Evolutionary conservation across 2,113 vertebrate genomes (phyloP).

Genomic region (Phylloscopus whistleri): DNA sequence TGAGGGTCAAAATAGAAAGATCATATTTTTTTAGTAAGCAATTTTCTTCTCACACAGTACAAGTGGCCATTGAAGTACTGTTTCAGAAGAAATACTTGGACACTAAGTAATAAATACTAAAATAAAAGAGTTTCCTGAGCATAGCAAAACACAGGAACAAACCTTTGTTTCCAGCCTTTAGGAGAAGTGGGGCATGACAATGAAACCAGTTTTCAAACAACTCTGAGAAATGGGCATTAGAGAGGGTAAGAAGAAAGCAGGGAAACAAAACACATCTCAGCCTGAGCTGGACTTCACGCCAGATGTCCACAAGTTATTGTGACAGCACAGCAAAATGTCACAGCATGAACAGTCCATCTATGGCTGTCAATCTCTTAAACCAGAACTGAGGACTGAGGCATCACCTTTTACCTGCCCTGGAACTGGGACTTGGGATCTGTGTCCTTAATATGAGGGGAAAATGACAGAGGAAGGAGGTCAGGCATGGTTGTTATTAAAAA

Average conservation of each 20-base stretch:
- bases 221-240: background rate
- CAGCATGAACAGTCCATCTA: accelerated
- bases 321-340: background rate
- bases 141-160: background rate
- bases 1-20: background rate
- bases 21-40: background rate
- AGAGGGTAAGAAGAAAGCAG: background rate
- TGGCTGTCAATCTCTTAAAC: background rate
- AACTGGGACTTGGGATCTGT: background rate
- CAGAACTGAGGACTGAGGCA: background rate
- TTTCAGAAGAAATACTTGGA: background rate
- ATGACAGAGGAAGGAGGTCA: background rate
- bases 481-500: background rate
- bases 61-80: background rate
- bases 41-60: background rate
- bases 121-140: background rate
- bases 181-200: background rate
- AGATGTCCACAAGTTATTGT: background rate
- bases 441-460: background rate
- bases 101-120: background rate
- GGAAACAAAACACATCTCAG: background rate
- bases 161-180: background rate
- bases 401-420: background rate
- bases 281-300: background rate
- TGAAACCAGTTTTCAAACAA: background rate